Conservation (phyloP, 2,888 invertebrate genomes). For the Dryomyza anilis region DNA sequence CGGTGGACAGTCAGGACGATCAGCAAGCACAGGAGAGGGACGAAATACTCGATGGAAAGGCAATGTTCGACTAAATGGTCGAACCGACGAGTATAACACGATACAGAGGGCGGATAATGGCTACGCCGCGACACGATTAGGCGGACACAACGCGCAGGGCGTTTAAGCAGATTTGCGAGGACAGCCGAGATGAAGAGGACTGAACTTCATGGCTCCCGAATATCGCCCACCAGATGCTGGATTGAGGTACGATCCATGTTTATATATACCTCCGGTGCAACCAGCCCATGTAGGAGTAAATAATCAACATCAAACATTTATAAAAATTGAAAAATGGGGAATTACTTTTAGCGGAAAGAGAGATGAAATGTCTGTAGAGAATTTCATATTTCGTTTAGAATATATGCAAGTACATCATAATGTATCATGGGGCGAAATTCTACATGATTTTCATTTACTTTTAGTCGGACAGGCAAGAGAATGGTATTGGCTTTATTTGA, state of each 20-base stretch:
- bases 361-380: not conserved
- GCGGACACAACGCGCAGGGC: not conserved
- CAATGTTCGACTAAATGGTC: too few relatives aligned
- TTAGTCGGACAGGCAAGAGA: not conserved
- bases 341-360: not conserved
- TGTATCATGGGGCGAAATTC: not conserved
- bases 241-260: not conserved
- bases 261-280: not conserved
- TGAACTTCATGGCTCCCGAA: not conserved
- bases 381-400: constrained; percentile 8
- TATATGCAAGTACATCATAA: not conserved
- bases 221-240: not conserved
- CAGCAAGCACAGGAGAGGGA: too few relatives aligned
- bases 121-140: not conserved
- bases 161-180: not conserved
- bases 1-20: too few relatives aligned
- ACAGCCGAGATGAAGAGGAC: not conserved
- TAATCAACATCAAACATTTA: not conserved
- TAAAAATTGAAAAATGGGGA: constrained; percentile 5
- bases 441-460: not conserved
- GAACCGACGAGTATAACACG: too few relatives aligned
- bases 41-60: too few relatives aligned
- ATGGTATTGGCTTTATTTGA: constrained; percentile 3
- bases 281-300: not conserved
- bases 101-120: not conserved